Evolutionary conservation across 2,113 vertebrate species (phyloP).

Genomic region (Typhlomys cinereus): DNA sequence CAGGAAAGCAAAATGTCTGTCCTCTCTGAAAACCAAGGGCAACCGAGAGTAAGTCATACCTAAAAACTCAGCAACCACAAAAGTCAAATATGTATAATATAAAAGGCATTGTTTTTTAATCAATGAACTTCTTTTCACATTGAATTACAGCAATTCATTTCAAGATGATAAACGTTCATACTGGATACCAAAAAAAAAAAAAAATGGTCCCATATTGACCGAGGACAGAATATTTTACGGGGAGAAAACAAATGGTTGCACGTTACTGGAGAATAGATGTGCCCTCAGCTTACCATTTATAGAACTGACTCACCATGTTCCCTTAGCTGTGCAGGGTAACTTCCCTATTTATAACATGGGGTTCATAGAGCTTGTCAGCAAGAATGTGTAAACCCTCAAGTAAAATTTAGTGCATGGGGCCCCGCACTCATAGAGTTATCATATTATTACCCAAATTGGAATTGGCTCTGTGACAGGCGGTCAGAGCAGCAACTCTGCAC

Average conservation of each 20-base stretch:
- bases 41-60: background rate
- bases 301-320: conserved; percentile 16
- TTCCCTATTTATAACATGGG: conserved; percentile 58
- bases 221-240: background rate
- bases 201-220: background rate
- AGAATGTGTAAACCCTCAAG: conserved; percentile 29
- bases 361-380: conserved; percentile 19
- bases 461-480: conserved; percentile 41
- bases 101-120: background rate
- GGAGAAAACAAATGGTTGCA: background rate
- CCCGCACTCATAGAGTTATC: background rate
- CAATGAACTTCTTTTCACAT: background rate
- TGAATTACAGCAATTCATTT: background rate
- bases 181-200: background rate
- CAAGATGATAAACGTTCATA: background rate
- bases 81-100: background rate
- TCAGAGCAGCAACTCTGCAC: conserved; percentile 32
- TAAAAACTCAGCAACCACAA: background rate
- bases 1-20: background rate
- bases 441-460: conserved; percentile 26
- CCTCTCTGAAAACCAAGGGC: background rate
- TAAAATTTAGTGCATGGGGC: conserved; percentile 19
- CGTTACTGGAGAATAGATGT: background rate
- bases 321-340: background rate
- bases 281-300: background rate